phyloP scores from a whole-genome alignment of 2,113 vertebrate genomes.

The Hassar affinis region DNA sequence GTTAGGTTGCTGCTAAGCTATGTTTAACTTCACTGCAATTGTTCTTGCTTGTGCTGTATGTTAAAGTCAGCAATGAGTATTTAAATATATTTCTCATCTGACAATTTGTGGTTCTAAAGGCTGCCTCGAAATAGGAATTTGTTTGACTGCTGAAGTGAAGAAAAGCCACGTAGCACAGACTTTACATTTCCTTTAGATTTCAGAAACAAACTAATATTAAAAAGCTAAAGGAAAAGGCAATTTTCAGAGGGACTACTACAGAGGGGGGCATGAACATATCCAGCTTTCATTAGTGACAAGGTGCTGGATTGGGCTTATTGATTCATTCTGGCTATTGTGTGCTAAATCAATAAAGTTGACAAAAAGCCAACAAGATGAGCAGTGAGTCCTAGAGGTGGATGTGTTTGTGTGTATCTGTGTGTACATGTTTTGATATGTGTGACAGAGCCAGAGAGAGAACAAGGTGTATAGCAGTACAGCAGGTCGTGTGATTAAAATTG shows the following conservation, averaged over 20 bases:
- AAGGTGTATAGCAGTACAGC: neutral
- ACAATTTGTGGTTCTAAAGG: neutral
- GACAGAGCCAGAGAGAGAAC: constrained; percentile 2
- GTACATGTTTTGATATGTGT: constrained; percentile 11
- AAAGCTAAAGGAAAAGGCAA: neutral
- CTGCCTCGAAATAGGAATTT: neutral
- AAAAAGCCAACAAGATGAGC: constrained; percentile 2
- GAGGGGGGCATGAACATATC: neutral
- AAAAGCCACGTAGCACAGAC: constrained; percentile 1
- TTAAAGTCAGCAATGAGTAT: neutral
- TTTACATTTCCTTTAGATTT: neutral
- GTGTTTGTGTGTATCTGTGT: constrained; percentile 23
- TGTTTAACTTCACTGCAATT: constrained; percentile 5
- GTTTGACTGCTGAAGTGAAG: neutral
- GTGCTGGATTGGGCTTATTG: constrained; percentile 1
- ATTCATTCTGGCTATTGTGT: neutral
- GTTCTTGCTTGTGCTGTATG: neutral
- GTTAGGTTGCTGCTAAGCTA: neutral
- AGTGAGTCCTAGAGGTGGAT: neutral
- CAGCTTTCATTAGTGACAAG: constrained; percentile 2
- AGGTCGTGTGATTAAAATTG: constrained; percentile 38
- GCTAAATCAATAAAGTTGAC: constrained; percentile 31
- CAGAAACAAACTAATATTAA: neutral
- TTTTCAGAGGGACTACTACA: neutral
- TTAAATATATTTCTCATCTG: neutral